Evolutionary conservation across 1,140 invertebrate genomes (phyloP).

Genomic region (Goniozus legneri): DNA sequence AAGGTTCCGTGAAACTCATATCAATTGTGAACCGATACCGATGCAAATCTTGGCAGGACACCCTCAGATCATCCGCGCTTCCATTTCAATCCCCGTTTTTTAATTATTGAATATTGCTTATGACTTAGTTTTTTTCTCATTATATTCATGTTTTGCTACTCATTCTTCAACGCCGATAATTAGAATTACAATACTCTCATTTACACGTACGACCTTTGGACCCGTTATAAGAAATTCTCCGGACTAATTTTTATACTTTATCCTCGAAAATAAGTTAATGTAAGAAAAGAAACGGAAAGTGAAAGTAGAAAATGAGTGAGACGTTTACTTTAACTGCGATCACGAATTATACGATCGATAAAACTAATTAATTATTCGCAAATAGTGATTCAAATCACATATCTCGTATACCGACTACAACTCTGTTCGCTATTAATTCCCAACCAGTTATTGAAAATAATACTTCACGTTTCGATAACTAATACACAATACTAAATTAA

Average conservation of each 20-base stretch:
- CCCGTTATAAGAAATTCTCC: conserved; percentile 46
- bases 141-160: conserved; percentile 16
- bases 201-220: conserved; percentile 47
- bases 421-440: no score
- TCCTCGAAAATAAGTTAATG: neutral
- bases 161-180: conserved; percentile 15
- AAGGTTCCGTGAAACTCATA: neutral
- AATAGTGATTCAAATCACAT: neutral
- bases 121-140: conserved; percentile 4
- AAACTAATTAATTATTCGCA: neutral
- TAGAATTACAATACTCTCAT: conserved; percentile 21
- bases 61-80: conserved; percentile 1
- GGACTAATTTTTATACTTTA: conserved; percentile 2
- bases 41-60: no score
- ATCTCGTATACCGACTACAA: no score
- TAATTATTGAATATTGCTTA: conserved; percentile 29
- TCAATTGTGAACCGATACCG: neutral
- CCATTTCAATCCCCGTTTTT: conserved; percentile 12
- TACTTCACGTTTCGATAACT: no score
- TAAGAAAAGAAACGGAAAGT: neutral
- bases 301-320: conserved; percentile 3
- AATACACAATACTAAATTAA: no score
- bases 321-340: no score
- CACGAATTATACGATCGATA: conserved; percentile 9
- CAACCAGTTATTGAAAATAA: no score